These are phyloP conservation scores for Neoascia interrupta DNA, from an alignment of 2,888 invertebrate genomes.

Conservation along the genomic window DNA sequence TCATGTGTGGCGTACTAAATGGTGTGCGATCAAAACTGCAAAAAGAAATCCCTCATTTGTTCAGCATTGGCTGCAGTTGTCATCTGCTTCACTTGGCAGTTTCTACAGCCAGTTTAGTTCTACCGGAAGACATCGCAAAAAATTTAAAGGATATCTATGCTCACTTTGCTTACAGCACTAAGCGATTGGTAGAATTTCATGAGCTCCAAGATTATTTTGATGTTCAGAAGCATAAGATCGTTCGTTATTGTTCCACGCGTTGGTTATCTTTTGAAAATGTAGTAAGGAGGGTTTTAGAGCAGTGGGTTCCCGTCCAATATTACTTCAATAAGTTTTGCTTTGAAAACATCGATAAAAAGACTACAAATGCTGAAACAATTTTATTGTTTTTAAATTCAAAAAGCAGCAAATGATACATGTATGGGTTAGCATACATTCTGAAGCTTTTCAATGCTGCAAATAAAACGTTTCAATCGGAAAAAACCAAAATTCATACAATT, in stretches of 20 bases:
- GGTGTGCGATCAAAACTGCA: constrained; percentile 2
- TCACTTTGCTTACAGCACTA: neutral
- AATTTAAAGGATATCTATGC: neutral
- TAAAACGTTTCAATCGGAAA: constrained; percentile 8
- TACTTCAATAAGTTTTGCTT: constrained; percentile 1
- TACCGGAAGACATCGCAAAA: constrained; percentile 3
- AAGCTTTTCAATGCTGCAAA: neutral
- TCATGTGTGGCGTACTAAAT: constrained; percentile 5
- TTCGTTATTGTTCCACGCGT: constrained; percentile 6
- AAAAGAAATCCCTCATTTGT: constrained; percentile 1
- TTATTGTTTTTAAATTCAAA: no score
- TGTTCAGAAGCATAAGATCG: neutral
- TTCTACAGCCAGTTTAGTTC: neutral
- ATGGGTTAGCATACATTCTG: neutral
- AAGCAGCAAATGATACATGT: neutral
- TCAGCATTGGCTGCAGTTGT: constrained; percentile 4
- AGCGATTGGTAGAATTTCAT: constrained; percentile 4
- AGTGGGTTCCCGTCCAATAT: no score
- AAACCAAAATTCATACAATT: neutral
- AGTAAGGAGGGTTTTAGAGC: neutral
- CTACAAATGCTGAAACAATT: neutral
- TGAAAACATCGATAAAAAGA: neutral
- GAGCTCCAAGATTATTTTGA: constrained; percentile 8
- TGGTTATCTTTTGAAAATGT: constrained; percentile 3
- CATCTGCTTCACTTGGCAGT: constrained; percentile 9